These are phyloP conservation scores for Heterotis niloticus DNA, from an alignment of 2,113 vertebrate genomes.

Conservation along the genomic window DNA sequence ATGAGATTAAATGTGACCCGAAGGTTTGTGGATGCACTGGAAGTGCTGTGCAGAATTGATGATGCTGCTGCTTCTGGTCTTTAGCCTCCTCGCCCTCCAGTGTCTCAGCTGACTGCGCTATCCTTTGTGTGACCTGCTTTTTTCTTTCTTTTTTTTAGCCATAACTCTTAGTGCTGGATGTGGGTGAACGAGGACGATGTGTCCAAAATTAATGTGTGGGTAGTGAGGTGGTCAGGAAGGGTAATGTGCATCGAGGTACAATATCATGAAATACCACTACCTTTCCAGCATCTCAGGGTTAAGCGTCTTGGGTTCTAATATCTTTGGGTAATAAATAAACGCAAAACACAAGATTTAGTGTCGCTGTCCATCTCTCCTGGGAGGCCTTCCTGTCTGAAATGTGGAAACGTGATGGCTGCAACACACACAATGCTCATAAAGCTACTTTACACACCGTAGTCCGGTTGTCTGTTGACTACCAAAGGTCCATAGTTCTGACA, in stretches of 20 bases:
- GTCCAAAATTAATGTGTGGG: not conserved
- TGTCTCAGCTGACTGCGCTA: not conserved
- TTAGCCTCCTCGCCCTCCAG: not conserved
- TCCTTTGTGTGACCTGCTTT: not conserved
- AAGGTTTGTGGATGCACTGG: not conserved
- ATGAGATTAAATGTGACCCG: slow-evolving; percentile 15
- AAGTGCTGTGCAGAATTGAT: not conserved
- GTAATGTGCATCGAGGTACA: not conserved
- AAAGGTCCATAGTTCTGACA: not conserved
- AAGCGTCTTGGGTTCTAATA: not conserved
- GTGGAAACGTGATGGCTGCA: not conserved
- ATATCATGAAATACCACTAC: not conserved
- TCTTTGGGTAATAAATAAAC: not conserved
- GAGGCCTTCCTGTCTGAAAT: not conserved
- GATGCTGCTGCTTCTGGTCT: not conserved
- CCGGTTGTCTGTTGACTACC: not conserved
- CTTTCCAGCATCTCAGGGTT: not conserved
- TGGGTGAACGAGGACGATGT: not conserved
- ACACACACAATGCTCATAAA: too few relatives aligned
- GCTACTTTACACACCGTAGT: not conserved
- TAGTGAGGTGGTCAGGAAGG: not conserved
- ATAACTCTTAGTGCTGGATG: not conserved
- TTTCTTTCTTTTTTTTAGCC: too few relatives aligned
- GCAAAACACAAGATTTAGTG: too few relatives aligned
- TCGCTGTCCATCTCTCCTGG: too few relatives aligned